Evolutionary conservation across 2,888 invertebrate genomes (phyloP), one percentile per base, ranked within the genome.

Genomic region (Cremastobaeus sp.): DNA sequence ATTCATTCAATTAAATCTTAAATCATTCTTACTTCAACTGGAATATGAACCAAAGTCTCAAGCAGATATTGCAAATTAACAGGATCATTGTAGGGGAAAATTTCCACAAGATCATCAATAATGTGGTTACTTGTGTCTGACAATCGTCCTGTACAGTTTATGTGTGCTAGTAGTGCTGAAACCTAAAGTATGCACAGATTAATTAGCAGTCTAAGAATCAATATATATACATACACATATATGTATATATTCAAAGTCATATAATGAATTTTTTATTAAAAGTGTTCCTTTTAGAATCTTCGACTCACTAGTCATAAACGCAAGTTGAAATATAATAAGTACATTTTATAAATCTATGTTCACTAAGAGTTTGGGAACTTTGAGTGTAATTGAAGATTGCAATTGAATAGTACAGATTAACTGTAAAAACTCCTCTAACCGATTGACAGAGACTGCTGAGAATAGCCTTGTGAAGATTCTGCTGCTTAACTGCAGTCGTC

Each of bases 391-490:
- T 3, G 8, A 25, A 5, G 34, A 32, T n/a, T n/a, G n/a, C n/a
- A n/a, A n/a, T n/a, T n/a, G n/a, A n/a, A n/a, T n/a, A n/a, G n/a
- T n/a, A n/a, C n/a, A n/a, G n/a, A n/a, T n/a, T n/a, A n/a, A n/a
- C n/a, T n/a, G n/a, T n/a, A n/a, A 11, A 32, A 32, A 32, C n/a
- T n/a, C n/a, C 21, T 34, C 92, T 91, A 89, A 96, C 96, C 86
- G 95, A 93, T 80, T 97, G 94, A 87, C 96, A 96, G 66, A 97
- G 90, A 82, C 95, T 91, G 83, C 95, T 95, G 21, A 96, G 90
- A 47, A 97, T 94, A 81, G 96, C 91, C 89, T 95, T 95, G 8
- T 96, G 95, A 9, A 95, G 95, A 83, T 91, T 91, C 12, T 93
- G 92, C 86, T 94, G 95, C 76, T 91, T 91, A 71, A 95, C 90